Conservation (phyloP, 1,140 invertebrate genomes). For the Radopholus similis region DNA sequence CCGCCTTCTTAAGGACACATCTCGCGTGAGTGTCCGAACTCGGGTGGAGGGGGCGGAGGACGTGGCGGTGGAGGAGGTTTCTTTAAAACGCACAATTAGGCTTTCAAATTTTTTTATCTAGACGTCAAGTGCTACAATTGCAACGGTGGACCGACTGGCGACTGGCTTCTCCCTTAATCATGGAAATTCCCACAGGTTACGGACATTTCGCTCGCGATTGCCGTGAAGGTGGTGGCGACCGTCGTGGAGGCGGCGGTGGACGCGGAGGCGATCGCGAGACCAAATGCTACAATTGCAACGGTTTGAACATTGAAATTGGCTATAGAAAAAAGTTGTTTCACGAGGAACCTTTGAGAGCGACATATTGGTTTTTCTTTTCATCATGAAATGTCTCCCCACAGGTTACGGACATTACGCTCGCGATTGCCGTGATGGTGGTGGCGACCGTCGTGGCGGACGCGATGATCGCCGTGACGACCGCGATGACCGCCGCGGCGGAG, state of each 20-base stretch:
- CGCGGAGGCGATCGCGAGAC: background rate
- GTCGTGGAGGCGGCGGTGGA: background rate
- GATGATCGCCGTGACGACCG: background rate
- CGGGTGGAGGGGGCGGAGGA: background rate
- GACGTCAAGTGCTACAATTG: too few relatives aligned
- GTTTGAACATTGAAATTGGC: too few relatives aligned
- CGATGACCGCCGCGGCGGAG: slow-evolving; percentile 3
- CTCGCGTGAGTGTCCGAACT: background rate
- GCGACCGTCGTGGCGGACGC: background rate
- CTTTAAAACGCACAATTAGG: background rate
- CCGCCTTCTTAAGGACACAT: background rate
- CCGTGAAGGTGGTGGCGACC: background rate
- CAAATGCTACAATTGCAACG: slow-evolving; percentile 12
- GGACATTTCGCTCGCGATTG: background rate
- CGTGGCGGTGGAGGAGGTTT: background rate
- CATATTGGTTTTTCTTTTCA: too few relatives aligned
- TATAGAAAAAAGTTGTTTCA: too few relatives aligned
- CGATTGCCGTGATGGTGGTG: background rate
- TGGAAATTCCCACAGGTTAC: background rate
- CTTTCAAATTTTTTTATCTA: background rate
- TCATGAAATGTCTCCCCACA: too few relatives aligned
- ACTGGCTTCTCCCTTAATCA: too few relatives aligned
- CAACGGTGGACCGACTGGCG: too few relatives aligned
- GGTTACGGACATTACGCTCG: slow-evolving; percentile 14
- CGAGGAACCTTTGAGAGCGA: too few relatives aligned